Percentiles rank a stretch among this genome's conserved stretches.
These are phyloP conservation scores for Calosoma granatense DNA, from an alignment of 1,140 invertebrate species.

Conservation along the genomic window DNA sequence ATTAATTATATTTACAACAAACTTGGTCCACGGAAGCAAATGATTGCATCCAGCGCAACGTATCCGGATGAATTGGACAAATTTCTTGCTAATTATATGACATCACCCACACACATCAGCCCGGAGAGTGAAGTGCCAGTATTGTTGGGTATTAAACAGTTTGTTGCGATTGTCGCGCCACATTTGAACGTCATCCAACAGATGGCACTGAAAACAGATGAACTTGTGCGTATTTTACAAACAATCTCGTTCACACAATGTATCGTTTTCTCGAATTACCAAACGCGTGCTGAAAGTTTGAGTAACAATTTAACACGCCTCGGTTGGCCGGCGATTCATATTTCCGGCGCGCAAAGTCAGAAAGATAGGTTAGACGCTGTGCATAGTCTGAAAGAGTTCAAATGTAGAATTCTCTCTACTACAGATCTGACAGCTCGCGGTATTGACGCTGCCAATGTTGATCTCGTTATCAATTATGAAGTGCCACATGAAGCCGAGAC, in stretches of 20 bases:
- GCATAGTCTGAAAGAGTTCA: conserved; percentile 63
- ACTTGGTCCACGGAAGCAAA: conserved; percentile 72
- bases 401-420: conserved; percentile 77
- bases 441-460: conserved; percentile 85
- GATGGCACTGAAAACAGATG: conserved; percentile 58
- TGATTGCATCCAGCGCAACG: conserved; percentile 90
- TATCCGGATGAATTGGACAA: conserved; percentile 67
- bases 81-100: conserved; percentile 69
- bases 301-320: conserved; percentile 54
- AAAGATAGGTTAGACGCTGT: conserved; percentile 63
- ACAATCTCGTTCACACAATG: conserved; percentile 76
- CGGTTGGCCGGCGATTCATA: conserved; percentile 61
- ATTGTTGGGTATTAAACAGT: conserved; percentile 69
- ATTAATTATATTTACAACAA: conserved; percentile 69
- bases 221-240: conserved; percentile 59
- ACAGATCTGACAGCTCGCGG: conserved; percentile 82
- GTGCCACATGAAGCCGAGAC: conserved; percentile 70
- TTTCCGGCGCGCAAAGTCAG: conserved; percentile 71
- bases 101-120: conserved; percentile 60
- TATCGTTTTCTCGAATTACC: conserved; percentile 83
- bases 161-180: conserved; percentile 44
- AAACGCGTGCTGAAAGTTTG: conserved; percentile 62
- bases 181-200: conserved; percentile 51
- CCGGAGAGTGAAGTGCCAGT: conserved; percentile 50
- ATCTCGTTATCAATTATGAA: conserved; percentile 91